These are phyloP conservation scores for Tapirus terrestris DNA, from an alignment of 2,113 vertebrate genomes.

Conservation along the genomic window DNA sequence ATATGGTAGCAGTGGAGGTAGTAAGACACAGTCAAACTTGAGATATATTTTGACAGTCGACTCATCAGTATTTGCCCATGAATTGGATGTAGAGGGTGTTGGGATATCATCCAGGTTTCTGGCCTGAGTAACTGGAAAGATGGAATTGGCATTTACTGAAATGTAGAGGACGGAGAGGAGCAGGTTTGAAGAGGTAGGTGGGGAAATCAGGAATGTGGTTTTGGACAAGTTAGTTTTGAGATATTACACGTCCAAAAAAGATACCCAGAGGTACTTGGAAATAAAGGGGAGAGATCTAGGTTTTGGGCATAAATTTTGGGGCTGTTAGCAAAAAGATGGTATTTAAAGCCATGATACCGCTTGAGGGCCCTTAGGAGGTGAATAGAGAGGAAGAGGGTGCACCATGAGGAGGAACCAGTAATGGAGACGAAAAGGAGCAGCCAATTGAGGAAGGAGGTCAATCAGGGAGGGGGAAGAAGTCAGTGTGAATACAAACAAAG, in stretches of 20 bases:
- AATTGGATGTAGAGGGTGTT: neutral
- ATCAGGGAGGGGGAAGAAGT: neutral
- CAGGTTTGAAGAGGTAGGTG: neutral
- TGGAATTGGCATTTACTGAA: too few species aligned
- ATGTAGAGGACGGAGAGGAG: neutral
- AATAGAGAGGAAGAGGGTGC: too few species aligned
- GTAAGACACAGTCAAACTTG: neutral
- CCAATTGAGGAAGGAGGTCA: too few species aligned
- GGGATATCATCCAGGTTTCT: neutral
- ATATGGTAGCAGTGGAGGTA: neutral
- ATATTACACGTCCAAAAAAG: neutral
- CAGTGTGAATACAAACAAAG: too few species aligned
- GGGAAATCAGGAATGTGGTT: neutral
- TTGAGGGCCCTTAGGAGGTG: neutral
- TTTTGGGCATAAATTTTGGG: neutral
- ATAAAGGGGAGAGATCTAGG: neutral
- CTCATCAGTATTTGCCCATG: neutral
- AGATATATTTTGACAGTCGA: neutral
- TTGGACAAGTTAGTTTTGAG: neutral
- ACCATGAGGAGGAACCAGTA: too few species aligned
- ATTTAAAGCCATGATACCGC: neutral
- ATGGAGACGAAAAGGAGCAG: neutral
- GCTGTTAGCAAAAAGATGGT: neutral
- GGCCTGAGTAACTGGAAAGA: neutral
- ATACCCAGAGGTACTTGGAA: neutral